These are phyloP conservation scores for Andrena cerasifolii DNA, from an alignment of 1,140 invertebrate species.

Conservation along the genomic window DNA sequence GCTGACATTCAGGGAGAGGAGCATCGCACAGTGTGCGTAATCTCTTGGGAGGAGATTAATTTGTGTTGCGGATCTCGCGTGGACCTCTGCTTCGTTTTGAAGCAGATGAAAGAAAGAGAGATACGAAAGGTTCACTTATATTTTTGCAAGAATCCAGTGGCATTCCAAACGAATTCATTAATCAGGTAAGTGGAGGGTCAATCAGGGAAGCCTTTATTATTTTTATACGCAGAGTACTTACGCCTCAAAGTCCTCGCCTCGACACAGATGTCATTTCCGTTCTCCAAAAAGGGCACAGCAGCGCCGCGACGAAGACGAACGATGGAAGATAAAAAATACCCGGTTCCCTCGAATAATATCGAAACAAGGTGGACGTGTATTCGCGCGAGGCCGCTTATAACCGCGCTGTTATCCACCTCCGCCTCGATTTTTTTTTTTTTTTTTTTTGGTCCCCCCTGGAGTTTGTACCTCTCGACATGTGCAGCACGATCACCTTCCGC, in stretches of 20 bases:
- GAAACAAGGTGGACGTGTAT: slow-evolving; percentile 54
- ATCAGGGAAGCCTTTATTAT: no score
- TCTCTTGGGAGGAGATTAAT: no score
- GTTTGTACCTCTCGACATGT: slow-evolving; percentile 51
- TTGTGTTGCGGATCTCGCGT: no score
- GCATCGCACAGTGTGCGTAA: no score
- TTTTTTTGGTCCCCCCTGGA: slow-evolving; percentile 4
- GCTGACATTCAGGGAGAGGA: neutral
- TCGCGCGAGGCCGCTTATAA: slow-evolving; percentile 41
- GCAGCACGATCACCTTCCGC: slow-evolving; percentile 57
- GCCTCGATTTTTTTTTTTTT: slow-evolving; percentile 26
- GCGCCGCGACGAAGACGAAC: slow-evolving; percentile 41
- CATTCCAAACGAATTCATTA: no score
- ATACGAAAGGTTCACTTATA: no score
- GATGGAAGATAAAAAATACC: slow-evolving; percentile 49
- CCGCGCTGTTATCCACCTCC: slow-evolving; percentile 36
- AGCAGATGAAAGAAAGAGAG: no score
- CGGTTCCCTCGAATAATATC: slow-evolving; percentile 55
- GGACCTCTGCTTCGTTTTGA: no score
- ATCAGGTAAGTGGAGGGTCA: no score
- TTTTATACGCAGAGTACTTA: no score
- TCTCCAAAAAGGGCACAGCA: neutral
- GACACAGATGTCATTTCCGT: neutral
- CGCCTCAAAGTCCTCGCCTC: neutral
- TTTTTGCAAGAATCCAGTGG: no score